Base-by-base conservation (phyloP, 2,797 vertebrate species). In the Bryconaethiops microstoma region DNA sequence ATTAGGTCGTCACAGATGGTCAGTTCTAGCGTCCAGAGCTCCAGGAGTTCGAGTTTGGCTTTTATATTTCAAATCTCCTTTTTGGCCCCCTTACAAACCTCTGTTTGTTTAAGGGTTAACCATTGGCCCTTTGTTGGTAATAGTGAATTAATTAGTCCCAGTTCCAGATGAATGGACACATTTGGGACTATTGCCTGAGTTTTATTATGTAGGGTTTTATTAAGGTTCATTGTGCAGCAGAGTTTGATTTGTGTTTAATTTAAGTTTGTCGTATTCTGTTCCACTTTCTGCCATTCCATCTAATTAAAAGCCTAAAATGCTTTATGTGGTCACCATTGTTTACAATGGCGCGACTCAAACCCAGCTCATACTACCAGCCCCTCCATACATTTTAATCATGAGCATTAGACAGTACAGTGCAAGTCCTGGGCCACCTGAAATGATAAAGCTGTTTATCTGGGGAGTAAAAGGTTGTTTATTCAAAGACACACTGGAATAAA, bases 71-170 rank as follows among this genome's bases (percentile, higher is more conserved):
- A n/a, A n/a, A n/a, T n/a, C n/a, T n/a, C n/a, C n/a, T n/a, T n/a
- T n/a, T n/a, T n/a, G n/a, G n/a, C n/a, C n/a, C n/a, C n/a, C n/a
- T n/a, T n/a, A n/a, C n/a, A 13, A 5, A 7, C n/a, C 1, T 29
- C 4, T 57, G 62, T 76, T 76, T 76, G 23, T 29, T 60, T 29
- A 59, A 4, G 2, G 69, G 81, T 82, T 82, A 82, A 78, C 10
- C 63, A 69, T 75, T 78, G 65, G n/a, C 45, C 19, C 23, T 17
- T 39, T 82, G 64, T 45, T n/a, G 2, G 29, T 60, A 19, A 65
- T 67, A 9, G 23, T 57, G 60, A 57, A 39, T 77, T 39, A 16
- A 77, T 73, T 65, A 23, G 13, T 59, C 16, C 8, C n/a, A n/a
- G 54, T 23, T 70, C 25, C 55, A 21, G 12, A 42, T 64, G 19